A percentile compares a stretch with the other conserved stretches of the same genome.
phyloP scores from a whole-genome alignment of 1,140 invertebrate species.

The Acromyrmex heyeri region DNA sequence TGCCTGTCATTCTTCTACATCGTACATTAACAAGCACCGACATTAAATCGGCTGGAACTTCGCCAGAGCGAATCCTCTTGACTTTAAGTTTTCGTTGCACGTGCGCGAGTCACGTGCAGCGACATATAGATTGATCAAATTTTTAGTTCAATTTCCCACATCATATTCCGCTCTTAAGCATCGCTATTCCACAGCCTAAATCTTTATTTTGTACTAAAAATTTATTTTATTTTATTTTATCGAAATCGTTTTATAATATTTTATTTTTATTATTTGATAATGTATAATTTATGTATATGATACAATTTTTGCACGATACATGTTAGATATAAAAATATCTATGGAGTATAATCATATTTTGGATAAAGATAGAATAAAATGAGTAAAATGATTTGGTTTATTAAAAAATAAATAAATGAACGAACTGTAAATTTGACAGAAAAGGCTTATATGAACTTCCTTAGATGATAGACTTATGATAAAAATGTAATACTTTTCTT shows the following conservation, averaged over 20 bases:
- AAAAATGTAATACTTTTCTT: neutral
- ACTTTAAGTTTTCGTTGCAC: constrained; percentile 40
- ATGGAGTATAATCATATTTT: neutral
- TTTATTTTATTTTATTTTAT: neutral
- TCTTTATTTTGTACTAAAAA: neutral
- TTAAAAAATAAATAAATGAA: neutral
- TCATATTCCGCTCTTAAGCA: neutral
- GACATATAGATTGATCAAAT: constrained; percentile 10
- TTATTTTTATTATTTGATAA: neutral
- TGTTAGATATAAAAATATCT: constrained; percentile 7
- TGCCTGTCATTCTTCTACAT: constrained; percentile 57
- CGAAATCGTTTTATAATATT: neutral
- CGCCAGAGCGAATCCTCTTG: constrained; percentile 5
- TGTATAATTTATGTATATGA: neutral
- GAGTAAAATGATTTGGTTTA: neutral
- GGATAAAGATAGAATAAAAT: neutral
- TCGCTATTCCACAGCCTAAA: neutral
- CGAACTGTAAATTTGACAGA: neutral
- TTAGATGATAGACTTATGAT: neutral
- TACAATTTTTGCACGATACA: neutral
- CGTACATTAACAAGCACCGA: constrained; percentile 55
- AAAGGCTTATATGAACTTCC: neutral
- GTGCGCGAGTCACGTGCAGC: constrained; percentile 10
- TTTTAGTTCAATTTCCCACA: neutral
- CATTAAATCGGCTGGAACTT: constrained; percentile 52